Evolutionary conservation across 2,888 invertebrate genomes (phyloP).

Genomic region (Lampropteryx suffumata): DNA sequence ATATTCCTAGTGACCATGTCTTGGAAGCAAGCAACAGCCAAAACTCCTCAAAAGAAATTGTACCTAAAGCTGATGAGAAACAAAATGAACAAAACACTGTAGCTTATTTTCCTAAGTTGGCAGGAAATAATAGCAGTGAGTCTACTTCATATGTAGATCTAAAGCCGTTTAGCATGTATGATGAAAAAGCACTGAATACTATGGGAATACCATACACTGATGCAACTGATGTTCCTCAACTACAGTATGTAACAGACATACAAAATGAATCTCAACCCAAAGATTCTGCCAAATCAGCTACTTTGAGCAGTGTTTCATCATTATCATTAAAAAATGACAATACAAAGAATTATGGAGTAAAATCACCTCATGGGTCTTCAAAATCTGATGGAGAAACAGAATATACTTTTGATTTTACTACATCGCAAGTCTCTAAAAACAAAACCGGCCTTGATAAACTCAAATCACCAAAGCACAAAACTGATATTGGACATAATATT

Average conservation of each 20-base stretch:
- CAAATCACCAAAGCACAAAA: conserved; percentile 11
- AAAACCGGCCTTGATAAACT: conserved; percentile 39
- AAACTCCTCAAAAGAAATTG: conserved; percentile 25
- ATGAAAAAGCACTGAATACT: conserved; percentile 62
- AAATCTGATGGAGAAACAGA: conserved; percentile 63
- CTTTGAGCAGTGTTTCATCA: conserved; percentile 50
- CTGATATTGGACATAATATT: conserved; percentile 41
- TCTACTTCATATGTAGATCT: conserved; percentile 72
- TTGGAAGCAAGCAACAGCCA: conserved; percentile 38
- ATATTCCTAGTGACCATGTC: conserved; percentile 68
- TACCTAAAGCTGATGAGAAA: conserved; percentile 3
- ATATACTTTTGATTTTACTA: conserved; percentile 69
- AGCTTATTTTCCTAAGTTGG: conserved; percentile 41
- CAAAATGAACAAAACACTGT: conserved; percentile 36
- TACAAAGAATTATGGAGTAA: conserved; percentile 41
- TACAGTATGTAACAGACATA: conserved; percentile 27
- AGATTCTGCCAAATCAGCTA: conserved; percentile 45
- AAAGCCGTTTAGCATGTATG: conserved; percentile 60
- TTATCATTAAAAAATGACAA: conserved; percentile 46
- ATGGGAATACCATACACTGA: conserved; percentile 49
- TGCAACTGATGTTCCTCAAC: conserved; percentile 32
- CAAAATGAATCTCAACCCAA: conserved; percentile 37
- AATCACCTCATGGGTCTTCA: conserved; percentile 39
- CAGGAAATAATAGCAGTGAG: conserved; percentile 64
- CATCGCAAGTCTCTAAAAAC: conserved; percentile 51